phyloP scores from a whole-genome alignment of 2,797 vertebrate genomes.

The Diceros bicornis region DNA sequence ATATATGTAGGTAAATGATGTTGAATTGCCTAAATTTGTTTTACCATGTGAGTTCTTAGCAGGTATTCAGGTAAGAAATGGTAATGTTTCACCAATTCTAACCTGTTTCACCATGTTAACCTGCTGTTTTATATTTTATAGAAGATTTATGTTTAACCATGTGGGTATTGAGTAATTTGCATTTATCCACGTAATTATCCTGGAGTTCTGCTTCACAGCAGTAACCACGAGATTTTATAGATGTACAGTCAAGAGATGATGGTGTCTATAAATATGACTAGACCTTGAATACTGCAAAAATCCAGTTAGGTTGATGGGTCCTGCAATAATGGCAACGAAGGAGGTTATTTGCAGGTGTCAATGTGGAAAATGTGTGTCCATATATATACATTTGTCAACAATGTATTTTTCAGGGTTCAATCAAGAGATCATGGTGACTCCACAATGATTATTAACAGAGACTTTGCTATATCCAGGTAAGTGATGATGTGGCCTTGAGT shows the following conservation, averaged over 20 bases:
- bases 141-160: not conserved
- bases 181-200: not conserved
- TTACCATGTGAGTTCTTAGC: not conserved
- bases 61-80: not conserved
- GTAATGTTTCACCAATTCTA: not conserved
- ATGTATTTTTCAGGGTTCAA: not conserved
- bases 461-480: not conserved
- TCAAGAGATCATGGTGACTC: not conserved
- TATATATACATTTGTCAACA: not conserved
- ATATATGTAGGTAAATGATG: not conserved
- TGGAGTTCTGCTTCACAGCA: not conserved
- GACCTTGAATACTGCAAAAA: not conserved
- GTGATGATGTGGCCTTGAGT: not conserved
- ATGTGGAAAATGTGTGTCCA: not conserved
- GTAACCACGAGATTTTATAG: not conserved
- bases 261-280: not conserved
- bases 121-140: not conserved
- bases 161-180: not conserved
- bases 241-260: not conserved
- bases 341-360: not conserved
- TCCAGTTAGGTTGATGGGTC: not conserved
- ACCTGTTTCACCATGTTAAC: not conserved
- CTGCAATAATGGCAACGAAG: not conserved
- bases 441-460: not conserved
- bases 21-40: not conserved